These are phyloP conservation scores for Macrosiphum euphorbiae DNA, from an alignment of 2,888 invertebrate genomes.

Conservation along the genomic window DNA sequence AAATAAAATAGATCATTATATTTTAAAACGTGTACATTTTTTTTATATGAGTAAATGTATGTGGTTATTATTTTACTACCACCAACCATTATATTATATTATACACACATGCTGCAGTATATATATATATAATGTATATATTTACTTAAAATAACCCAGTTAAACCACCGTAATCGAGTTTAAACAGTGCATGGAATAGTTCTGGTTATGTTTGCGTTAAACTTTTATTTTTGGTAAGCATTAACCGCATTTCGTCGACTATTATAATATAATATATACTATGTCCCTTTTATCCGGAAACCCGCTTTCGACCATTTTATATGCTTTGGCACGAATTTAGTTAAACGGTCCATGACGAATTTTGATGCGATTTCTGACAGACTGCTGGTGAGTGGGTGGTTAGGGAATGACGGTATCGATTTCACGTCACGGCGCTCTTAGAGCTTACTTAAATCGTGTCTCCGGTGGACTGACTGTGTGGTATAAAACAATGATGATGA, in stretches of 20 bases:
- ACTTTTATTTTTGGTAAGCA: slow-evolving; percentile 32
- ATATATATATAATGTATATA: not conserved
- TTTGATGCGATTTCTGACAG: slow-evolving; percentile 33
- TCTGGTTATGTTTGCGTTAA: not conserved
- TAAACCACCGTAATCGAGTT: not conserved
- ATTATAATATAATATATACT: not conserved
- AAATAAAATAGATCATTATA: slow-evolving; percentile 31
- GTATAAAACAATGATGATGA: slow-evolving; percentile 35
- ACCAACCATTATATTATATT: not conserved
- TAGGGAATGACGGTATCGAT: slow-evolving; percentile 34
- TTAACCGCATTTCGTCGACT: slow-evolving; percentile 3
- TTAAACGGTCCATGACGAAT: slow-evolving; percentile 31
- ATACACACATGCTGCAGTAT: not conserved
- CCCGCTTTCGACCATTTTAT: slow-evolving; percentile 11
- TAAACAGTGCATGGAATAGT: not conserved
- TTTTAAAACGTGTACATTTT: not conserved
- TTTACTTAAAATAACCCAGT: not conserved
- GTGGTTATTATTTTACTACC: slow-evolving; percentile 21
- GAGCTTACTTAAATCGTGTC: slow-evolving; percentile 57
- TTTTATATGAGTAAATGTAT: not conserved
- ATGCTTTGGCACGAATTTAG: not conserved
- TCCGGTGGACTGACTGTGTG: not conserved
- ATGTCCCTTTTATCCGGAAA: not conserved
- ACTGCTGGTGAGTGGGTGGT: not conserved
- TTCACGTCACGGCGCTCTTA: slow-evolving; percentile 46